Percentiles rank a stretch among this genome's conserved stretches.
Conservation (phyloP, 1,140 invertebrate genomes). For the Polypedilum vanderplanki region DNA sequence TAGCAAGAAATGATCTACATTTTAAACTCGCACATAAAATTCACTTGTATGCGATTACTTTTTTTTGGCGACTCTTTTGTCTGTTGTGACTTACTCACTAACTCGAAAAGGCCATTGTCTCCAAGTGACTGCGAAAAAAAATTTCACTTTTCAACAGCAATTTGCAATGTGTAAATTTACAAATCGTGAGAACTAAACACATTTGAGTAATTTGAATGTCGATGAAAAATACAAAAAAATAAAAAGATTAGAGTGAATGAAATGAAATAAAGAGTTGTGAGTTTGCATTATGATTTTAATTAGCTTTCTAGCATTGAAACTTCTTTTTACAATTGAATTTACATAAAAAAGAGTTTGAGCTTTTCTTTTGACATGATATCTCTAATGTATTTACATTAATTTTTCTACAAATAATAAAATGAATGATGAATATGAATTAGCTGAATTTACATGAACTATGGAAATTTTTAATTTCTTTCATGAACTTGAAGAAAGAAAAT, state of each 20-base stretch:
- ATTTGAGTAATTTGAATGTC: not conserved
- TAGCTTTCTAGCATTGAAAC: too few species aligned
- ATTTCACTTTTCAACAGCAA: not conserved
- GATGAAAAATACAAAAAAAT: not conserved
- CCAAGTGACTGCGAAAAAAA: not conserved
- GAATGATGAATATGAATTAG: too few species aligned
- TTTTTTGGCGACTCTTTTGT: not conserved
- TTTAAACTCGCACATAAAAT: not conserved
- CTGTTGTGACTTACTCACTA: not conserved
- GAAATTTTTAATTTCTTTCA: too few species aligned
- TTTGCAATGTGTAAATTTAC: constrained; percentile 13
- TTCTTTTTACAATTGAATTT: not conserved
- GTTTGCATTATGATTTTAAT: too few species aligned
- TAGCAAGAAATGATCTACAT: constrained; percentile 13
- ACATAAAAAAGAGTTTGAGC: not conserved
- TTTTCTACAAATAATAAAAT: too few species aligned
- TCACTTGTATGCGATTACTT: too few species aligned
- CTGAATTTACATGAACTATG: too few species aligned
- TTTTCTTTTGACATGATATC: too few species aligned
- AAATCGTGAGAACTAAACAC: not conserved
- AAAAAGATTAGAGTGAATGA: too few species aligned
- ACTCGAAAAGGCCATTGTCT: not conserved
- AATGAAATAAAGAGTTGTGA: too few species aligned
- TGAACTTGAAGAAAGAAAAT: too few species aligned
- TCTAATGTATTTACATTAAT: too few species aligned